These are phyloP conservation scores for Zaprionus inermis DNA, from an alignment of 1,140 invertebrate genomes.

Conservation along the genomic window DNA sequence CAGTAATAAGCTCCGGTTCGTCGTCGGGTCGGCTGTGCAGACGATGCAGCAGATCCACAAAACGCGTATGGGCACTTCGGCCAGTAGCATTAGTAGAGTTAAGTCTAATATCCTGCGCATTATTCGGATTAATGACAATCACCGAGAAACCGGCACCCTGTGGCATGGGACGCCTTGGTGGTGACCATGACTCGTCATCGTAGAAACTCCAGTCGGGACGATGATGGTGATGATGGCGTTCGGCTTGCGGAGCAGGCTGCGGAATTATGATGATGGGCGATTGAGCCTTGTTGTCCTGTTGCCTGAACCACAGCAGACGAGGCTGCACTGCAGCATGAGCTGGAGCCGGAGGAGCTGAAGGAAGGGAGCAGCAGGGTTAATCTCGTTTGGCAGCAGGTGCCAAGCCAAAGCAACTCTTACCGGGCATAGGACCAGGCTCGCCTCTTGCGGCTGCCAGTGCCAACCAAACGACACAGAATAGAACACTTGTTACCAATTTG, in stretches of 20 bases:
- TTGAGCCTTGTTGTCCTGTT: slow-evolving; percentile 21
- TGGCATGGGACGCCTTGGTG: slow-evolving; percentile 20
- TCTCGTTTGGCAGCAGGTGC: neutral
- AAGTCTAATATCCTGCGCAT: no score
- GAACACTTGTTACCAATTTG: slow-evolving; percentile 31
- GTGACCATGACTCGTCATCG: slow-evolving; percentile 25
- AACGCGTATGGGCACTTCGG: neutral
- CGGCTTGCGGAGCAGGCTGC: slow-evolving; percentile 21
- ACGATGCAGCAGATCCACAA: slow-evolving; percentile 51
- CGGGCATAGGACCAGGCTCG: neutral
- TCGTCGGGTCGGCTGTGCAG: slow-evolving; percentile 31
- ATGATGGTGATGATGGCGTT: slow-evolving; percentile 22
- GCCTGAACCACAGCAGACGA: slow-evolving; percentile 50
- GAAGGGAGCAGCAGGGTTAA: neutral
- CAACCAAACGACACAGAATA: slow-evolving; percentile 28
- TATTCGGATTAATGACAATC: slow-evolving; percentile 66
- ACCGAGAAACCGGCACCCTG: slow-evolving; percentile 23
- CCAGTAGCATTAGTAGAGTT: no score
- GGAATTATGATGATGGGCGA: slow-evolving; percentile 50
- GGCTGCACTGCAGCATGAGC: slow-evolving; percentile 34
- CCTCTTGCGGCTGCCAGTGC: slow-evolving; percentile 12
- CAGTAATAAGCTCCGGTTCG: slow-evolving; percentile 48
- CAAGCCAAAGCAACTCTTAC: neutral
- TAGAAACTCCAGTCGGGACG: slow-evolving; percentile 20
- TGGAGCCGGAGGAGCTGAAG: no score